These are phyloP conservation scores for Thelaira solivaga DNA, from an alignment of 2,888 invertebrate genomes.

Conservation along the genomic window DNA sequence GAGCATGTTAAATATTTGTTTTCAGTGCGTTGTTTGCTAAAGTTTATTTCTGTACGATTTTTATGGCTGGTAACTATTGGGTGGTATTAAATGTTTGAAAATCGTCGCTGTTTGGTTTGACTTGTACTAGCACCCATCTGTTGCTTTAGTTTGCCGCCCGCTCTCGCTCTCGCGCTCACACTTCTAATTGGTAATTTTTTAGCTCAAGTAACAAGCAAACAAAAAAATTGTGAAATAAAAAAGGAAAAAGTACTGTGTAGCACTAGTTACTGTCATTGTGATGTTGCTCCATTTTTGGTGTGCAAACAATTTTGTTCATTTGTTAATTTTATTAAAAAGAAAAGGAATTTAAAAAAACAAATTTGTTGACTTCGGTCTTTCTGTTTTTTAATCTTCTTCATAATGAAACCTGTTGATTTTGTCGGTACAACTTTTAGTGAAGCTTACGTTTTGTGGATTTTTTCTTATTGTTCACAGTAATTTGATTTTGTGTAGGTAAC, in stretches of 20 bases:
- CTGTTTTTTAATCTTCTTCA: constrained; percentile 9
- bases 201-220: neutral
- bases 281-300: constrained; percentile 62
- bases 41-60: neutral
- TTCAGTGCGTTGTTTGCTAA: constrained; percentile 7
- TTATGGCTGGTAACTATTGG: constrained; percentile 12
- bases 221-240: too few relatives aligned
- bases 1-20: constrained; percentile 15
- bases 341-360: neutral
- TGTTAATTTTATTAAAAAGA: constrained; percentile 43
- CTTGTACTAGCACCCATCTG: constrained; percentile 15
- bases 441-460: neutral
- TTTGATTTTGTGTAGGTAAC: constrained; percentile 33
- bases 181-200: constrained; percentile 7
- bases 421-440: constrained; percentile 35
- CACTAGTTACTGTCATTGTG: constrained; percentile 5
- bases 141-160: neutral
- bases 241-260: neutral
- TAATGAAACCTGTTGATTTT: constrained; percentile 61
- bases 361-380: constrained; percentile 18
- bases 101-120: constrained; percentile 5
- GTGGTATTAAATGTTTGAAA: constrained; percentile 31
- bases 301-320: constrained; percentile 55
- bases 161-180: neutral
- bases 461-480: constrained; percentile 2